A percentile compares a stretch with the other conserved stretches of the same genome.
These are phyloP conservation scores for Sebastes kiyomatsui DNA, from an alignment of 2,797 vertebrate species.

Conservation along the genomic window DNA sequence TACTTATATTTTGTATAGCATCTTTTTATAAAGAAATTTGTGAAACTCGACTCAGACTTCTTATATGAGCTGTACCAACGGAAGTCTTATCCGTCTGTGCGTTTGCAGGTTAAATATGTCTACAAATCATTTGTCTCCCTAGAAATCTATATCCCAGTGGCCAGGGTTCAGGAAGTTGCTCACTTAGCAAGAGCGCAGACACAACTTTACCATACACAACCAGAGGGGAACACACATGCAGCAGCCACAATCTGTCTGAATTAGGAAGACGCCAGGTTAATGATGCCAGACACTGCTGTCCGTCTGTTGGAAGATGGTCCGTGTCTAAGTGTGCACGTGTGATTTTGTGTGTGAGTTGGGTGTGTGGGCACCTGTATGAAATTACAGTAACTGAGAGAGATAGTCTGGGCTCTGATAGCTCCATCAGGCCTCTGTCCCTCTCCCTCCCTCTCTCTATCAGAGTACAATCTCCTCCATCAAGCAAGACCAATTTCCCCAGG, in stretches of 20 bases:
- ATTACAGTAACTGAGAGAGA: slow-evolving; percentile 71
- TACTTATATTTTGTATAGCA: neutral
- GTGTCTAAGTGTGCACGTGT: slow-evolving; percentile 44
- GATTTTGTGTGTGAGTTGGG: slow-evolving; percentile 17
- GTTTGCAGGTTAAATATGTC: slow-evolving; percentile 4
- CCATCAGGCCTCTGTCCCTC: slow-evolving; percentile 43
- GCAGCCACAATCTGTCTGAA: slow-evolving; percentile 62
- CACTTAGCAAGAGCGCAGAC: slow-evolving; percentile 29
- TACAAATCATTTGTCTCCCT: slow-evolving; percentile 25
- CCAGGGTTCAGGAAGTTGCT: slow-evolving; percentile 46
- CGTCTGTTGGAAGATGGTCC: slow-evolving; percentile 65
- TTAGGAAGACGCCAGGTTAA: slow-evolving; percentile 71
- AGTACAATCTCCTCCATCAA: slow-evolving; percentile 57
- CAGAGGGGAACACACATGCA: neutral
- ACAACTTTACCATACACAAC: slow-evolving; percentile 19
- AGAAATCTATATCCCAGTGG: slow-evolving; percentile 23
- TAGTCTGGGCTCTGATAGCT: slow-evolving; percentile 51
- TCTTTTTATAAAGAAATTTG: neutral
- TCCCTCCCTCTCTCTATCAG: slow-evolving; percentile 24
- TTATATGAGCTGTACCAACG: neutral
- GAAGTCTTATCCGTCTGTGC: neutral
- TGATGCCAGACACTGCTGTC: slow-evolving; percentile 70
- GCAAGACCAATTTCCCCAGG: slow-evolving; percentile 57
- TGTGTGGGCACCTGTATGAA: slow-evolving; percentile 56
- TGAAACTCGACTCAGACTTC: neutral